These are phyloP conservation scores for Hyppa rectilinea DNA, from an alignment of 2,888 invertebrate species.

Conservation along the genomic window DNA sequence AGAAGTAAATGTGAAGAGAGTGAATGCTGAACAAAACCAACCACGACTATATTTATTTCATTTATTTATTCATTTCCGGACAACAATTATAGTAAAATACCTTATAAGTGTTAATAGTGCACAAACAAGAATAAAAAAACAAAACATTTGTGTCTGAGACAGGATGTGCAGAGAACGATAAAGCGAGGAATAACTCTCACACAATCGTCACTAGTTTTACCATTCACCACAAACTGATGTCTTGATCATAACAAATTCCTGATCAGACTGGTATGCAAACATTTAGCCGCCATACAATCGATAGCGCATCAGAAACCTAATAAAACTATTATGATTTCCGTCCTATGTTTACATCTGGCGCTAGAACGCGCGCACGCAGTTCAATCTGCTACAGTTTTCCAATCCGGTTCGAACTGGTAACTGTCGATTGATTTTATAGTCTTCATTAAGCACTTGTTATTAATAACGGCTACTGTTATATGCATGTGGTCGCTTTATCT, in stretches of 20 bases:
- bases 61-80: no score
- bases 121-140: no score
- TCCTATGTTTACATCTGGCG: constrained; percentile 49
- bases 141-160: no score
- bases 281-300: constrained; percentile 35
- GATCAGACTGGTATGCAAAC: constrained; percentile 28
- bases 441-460: constrained; percentile 52
- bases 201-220: not conserved
- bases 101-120: no score
- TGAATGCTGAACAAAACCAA: not conserved
- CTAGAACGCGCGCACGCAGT: constrained; percentile 44
- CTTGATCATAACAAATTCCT: constrained; percentile 19
- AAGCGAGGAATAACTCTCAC: no score
- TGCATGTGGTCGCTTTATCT: constrained; percentile 24
- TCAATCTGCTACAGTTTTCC: constrained; percentile 56
- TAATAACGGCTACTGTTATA: constrained; percentile 34
- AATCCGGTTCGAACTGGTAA: constrained; percentile 46
- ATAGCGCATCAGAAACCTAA: constrained; percentile 18
- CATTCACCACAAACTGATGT: not conserved
- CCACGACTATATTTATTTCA: no score
- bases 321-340: constrained; percentile 50
- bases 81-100: no score
- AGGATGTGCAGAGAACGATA: no score
- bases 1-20: not conserved
- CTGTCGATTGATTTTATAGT: constrained; percentile 48